A percentile compares a stretch with the other conserved stretches of the same genome.
These are phyloP conservation scores for Brienomyrus brachyistius DNA, from an alignment of 2,113 vertebrate species.

Conservation along the genomic window DNA sequence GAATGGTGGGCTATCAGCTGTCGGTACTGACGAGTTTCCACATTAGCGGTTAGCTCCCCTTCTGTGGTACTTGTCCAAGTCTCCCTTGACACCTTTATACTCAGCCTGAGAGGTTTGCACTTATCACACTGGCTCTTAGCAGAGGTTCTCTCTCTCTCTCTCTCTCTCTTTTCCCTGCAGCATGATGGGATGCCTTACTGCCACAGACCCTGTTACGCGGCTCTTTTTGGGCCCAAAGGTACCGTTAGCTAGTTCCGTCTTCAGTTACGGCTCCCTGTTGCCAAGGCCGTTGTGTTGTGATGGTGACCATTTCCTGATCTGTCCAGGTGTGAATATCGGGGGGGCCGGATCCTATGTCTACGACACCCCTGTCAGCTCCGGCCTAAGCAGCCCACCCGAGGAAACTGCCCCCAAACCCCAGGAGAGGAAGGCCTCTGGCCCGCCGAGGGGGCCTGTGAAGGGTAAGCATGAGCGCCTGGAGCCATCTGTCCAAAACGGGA, in stretches of 20 bases:
- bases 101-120: background rate
- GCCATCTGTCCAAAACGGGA: background rate
- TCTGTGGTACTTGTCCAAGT: background rate
- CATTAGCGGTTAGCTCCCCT: background rate
- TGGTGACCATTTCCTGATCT: background rate
- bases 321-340: constrained; percentile 86
- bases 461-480: constrained; percentile 50
- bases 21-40: background rate
- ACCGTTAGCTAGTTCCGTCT: background rate
- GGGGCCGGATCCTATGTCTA: constrained; percentile 92
- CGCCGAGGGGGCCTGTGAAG: constrained; percentile 75
- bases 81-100: background rate
- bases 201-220: constrained; percentile 83
- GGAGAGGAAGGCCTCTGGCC: constrained; percentile 61
- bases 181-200: constrained; percentile 81
- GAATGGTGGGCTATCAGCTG: background rate
- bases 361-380: constrained; percentile 64
- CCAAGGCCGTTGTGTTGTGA: background rate
- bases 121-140: background rate
- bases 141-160: background rate
- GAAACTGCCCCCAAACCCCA: constrained; percentile 61
- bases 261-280: too few species aligned
- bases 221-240: constrained; percentile 84
- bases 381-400: constrained; percentile 50
- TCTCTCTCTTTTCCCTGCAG: constrained; percentile 45